Conservation (phyloP, 1,140 invertebrate genomes). For the Bombus difficillimus region DNA sequence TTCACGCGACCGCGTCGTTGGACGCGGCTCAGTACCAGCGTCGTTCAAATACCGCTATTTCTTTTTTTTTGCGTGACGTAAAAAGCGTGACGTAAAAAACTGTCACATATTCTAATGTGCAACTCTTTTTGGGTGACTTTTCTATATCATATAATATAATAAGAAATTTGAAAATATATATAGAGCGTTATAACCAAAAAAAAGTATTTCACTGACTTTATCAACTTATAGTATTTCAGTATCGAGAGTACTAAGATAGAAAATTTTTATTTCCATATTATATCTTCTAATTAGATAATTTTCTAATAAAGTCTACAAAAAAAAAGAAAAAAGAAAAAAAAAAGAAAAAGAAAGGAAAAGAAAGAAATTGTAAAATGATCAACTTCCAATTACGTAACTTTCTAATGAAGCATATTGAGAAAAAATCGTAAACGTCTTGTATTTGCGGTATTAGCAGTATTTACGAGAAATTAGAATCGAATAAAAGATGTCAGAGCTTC, state of each 20-base stretch:
- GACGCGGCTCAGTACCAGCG: neutral
- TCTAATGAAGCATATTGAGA: neutral
- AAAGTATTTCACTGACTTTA: no score
- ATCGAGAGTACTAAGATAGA: no score
- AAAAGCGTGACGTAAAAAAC: no score
- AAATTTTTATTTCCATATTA: no score
- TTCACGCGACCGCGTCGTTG: slow-evolving; percentile 8
- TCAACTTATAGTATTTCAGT: no score
- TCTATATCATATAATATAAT: no score
- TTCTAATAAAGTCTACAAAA: no score
- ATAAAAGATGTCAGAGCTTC: neutral
- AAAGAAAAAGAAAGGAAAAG: no score
- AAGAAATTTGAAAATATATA: neutral
- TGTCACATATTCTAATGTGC: neutral
- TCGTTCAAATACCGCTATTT: neutral
- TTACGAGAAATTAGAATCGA: neutral
- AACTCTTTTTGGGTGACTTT: neutral
- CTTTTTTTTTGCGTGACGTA: neutral
- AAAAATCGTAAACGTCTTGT: neutral
- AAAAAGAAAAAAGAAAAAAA: no score
- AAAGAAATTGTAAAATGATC: neutral
- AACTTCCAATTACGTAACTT: neutral
- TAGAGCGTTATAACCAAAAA: neutral
- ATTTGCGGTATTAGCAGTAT: neutral
- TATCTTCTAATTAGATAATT: no score